Evolutionary conservation across 2,113 vertebrate species (phyloP), one percentile per base, ranked within the genome.

Genomic region (Chaetodon auriga): DNA sequence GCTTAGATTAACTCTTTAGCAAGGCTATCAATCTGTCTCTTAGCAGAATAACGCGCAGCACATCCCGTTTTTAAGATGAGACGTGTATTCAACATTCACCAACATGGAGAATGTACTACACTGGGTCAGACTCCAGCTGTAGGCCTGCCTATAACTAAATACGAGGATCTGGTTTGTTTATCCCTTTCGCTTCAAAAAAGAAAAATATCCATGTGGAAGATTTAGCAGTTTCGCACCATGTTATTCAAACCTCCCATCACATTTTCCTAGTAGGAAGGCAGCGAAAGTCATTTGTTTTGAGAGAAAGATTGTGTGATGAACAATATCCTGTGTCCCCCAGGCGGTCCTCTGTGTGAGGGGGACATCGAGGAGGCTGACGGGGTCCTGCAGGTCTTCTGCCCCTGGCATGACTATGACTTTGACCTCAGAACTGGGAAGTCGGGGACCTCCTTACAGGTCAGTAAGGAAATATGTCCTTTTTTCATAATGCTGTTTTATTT

Each of bases 401-500:
- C 95, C 46, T 96, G 95, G 95, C 95, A 96, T 19, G 95, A 96
- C 77, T 95, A 95, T 74, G 81, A 93, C 81, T 96, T 95, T 84
- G 89, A 95, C 70, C 93, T 96, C 69, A 92, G 92, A 54, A 95
- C 95, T 3, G 95, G 95, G 35, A 82, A 25, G 64, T 96, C 95
- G 36, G 92, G 92, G 38, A 83, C 92, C 11, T 92, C 93, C 2
- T 86, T 96, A 75, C 87, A 95, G 92, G 95, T 95, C 38, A 83
- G 87, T 68, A 5, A 16, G 69, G 14, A 58, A 81, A 21, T 14
- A 1, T 60, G 38, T 14, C 45, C 46, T 23, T 38, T 15, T 38
- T 25, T 55, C 11, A 5, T 15, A 11, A 35, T 11, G 2, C 7
- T 75, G 2, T 45, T 2, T 6, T 21, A 3, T 35, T 23, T 35